Evolutionary conservation across 23 tunicate genomes (phyloP).

Genomic region (Halocynthia roretzi): DNA sequence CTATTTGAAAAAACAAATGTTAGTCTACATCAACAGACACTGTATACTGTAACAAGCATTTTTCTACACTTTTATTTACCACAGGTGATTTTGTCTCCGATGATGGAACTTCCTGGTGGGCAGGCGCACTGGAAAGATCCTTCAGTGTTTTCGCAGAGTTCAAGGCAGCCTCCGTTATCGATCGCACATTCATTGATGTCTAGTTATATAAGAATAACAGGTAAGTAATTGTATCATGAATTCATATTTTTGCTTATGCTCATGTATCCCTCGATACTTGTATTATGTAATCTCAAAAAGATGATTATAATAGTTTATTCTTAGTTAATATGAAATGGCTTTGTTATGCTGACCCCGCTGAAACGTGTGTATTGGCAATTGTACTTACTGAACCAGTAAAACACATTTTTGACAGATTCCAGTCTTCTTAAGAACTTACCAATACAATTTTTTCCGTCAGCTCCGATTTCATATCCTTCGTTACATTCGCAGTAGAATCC

Average conservation of each 20-base stretch:
- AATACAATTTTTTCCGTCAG: constrained; percentile 38
- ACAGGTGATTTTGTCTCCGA: constrained; percentile 46
- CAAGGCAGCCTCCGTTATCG: constrained; percentile 62
- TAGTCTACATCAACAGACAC: neutral
- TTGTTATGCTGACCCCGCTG: no score
- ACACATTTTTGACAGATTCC: no score
- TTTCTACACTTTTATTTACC: constrained; percentile 26
- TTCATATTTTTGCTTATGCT: no score
- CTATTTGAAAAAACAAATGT: constrained; percentile 28
- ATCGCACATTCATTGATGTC: constrained; percentile 72
- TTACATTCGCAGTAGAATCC: constrained; percentile 85
- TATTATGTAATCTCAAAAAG: no score
- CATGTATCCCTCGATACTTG: no score
- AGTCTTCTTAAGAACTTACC: constrained; percentile 21
- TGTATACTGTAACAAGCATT: neutral
- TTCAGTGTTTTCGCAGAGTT: constrained; percentile 56
- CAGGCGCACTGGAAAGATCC: constrained; percentile 79
- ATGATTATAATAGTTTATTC: no score
- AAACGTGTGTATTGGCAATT: neutral
- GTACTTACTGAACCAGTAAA: no score
- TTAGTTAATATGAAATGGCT: no score
- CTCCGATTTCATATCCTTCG: constrained; percentile 40
- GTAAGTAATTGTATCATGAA: neutral
- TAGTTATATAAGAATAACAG: neutral
- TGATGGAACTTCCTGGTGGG: constrained; percentile 38